phyloP scores from a whole-genome alignment of 1,140 invertebrate species.

The Zaprionus vittiger region DNA sequence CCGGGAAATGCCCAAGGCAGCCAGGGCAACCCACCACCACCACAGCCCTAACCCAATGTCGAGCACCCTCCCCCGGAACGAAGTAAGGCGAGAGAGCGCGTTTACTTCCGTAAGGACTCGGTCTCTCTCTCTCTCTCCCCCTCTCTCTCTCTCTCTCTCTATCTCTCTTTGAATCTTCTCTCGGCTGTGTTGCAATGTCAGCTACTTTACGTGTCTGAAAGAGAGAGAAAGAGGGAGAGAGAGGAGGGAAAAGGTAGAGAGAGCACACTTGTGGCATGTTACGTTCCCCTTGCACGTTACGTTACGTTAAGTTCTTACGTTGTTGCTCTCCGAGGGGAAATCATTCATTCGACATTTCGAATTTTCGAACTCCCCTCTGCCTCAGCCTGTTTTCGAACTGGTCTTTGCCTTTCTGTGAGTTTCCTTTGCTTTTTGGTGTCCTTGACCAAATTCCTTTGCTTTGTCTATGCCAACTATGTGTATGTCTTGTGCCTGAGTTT shows the following conservation, averaged over 20 bases:
- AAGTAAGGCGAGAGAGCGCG: slow-evolving; percentile 1
- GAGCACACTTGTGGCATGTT: slow-evolving; percentile 70
- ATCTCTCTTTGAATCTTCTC: slow-evolving; percentile 21
- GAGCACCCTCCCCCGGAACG: slow-evolving; percentile 15
- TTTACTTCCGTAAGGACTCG: slow-evolving; percentile 33
- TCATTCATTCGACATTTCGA: slow-evolving; percentile 21
- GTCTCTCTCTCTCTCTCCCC: slow-evolving; percentile 14
- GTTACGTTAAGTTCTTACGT: neutral
- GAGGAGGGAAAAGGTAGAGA: slow-evolving; percentile 14
- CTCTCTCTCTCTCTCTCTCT: too few relatives aligned
- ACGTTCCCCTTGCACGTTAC: slow-evolving; percentile 19
- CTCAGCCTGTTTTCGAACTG: slow-evolving; percentile 16
- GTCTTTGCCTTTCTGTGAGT: slow-evolving; percentile 1
- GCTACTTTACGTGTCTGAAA: slow-evolving; percentile 51
- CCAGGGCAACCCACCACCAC: slow-evolving; percentile 40
- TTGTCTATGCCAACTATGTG: slow-evolving; percentile 33
- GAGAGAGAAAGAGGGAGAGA: slow-evolving; percentile 28
- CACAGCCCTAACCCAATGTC: slow-evolving; percentile 51
- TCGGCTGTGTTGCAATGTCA: slow-evolving; percentile 60
- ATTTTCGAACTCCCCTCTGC: slow-evolving; percentile 22
- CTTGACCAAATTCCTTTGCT: slow-evolving; percentile 65
- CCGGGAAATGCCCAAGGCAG: slow-evolving; percentile 61
- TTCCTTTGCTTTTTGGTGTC: slow-evolving; percentile 44
- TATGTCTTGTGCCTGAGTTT: neutral
- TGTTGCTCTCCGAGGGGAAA: slow-evolving; percentile 17